Percentiles rank a stretch among this genome's conserved stretches.
These are phyloP conservation scores for Neofelis nebulosa DNA, from an alignment of 2,113 vertebrate genomes.

Conservation along the genomic window DNA sequence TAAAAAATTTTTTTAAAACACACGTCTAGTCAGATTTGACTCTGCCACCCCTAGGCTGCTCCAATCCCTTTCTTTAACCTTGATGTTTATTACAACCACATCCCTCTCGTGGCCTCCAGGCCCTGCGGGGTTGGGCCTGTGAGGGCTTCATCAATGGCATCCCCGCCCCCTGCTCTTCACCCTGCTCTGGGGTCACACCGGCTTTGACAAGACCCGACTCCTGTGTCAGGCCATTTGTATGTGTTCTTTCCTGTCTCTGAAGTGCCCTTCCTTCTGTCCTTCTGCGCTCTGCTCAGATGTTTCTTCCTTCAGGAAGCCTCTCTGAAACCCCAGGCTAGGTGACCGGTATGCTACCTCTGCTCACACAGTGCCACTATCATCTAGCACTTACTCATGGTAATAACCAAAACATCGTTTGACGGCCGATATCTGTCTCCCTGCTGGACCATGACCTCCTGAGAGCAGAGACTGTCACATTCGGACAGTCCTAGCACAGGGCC, in stretches of 20 bases:
- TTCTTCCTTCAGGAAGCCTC: constrained; percentile 6
- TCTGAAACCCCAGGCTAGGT: neutral
- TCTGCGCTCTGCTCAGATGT: neutral
- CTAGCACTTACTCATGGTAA: neutral
- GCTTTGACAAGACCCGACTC: neutral
- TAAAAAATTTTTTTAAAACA: neutral
- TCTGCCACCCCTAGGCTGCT: neutral
- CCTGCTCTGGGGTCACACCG: neutral
- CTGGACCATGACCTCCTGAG: neutral
- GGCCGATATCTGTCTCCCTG: neutral
- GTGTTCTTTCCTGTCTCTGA: neutral
- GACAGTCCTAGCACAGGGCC: neutral
- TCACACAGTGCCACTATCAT: neutral
- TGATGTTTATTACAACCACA: neutral
- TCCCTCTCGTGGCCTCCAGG: neutral
- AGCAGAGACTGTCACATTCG: neutral
- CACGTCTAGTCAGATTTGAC: neutral
- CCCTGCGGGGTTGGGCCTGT: neutral
- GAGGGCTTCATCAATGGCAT: neutral
- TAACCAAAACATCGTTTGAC: neutral
- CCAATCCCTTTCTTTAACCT: neutral
- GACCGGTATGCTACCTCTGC: neutral
- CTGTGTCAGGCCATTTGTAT: neutral
- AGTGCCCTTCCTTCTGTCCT: constrained; percentile 11
- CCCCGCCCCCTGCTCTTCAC: neutral